Evolutionary conservation across 2,113 vertebrate genomes (phyloP), one percentile per base, ranked within the genome.

Genomic region (Triplophysa rosa): DNA sequence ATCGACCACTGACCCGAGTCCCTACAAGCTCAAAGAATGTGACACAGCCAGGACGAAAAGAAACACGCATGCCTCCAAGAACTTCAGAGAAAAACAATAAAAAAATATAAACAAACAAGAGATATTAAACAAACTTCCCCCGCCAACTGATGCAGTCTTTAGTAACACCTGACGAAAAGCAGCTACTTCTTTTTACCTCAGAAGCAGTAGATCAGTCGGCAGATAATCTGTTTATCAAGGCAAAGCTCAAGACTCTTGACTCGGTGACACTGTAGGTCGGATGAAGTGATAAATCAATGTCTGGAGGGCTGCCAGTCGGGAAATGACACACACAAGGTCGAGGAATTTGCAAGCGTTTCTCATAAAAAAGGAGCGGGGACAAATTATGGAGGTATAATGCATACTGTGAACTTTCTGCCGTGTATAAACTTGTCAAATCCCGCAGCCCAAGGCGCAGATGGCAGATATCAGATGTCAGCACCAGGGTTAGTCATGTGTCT

Each of bases 91-190:
- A n/a, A 56, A 23, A 73, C 61, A 7, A 58, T 5, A 65, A 8
- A 64, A 79, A 83, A 64, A 49, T 63, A 68, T 37, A 71, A 19
- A 17, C 10, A 77, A 77, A 78, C 49, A 29, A 72, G 16, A 80
- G 14, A 16, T 14, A 16, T 40, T 13, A 29, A 23, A 72, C 7
- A 61, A 13, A 29, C 7, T 40, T 73, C 54, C 56, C 11, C 19
- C 16, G 29, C 17, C 52, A 14, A 58, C 59, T 21, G 33, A 73
- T 59, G 33, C 56, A 16, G 13, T 17, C 29, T 40, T 24, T 73
- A 72, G 54, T 54, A 59, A 42, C 52, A 59, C 52, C 52, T 58
- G 54, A 40, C 49, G 33, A n/a, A 42, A 26, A 8, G n/a, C 8
- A 4, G 37, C 37, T 74, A 9, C 37, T 56, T 23, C 3, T 73